Percentiles rank a stretch among this genome's conserved stretches.
Conservation (phyloP, 1,140 invertebrate genomes). For the Drosophila fuyamai region DNA sequence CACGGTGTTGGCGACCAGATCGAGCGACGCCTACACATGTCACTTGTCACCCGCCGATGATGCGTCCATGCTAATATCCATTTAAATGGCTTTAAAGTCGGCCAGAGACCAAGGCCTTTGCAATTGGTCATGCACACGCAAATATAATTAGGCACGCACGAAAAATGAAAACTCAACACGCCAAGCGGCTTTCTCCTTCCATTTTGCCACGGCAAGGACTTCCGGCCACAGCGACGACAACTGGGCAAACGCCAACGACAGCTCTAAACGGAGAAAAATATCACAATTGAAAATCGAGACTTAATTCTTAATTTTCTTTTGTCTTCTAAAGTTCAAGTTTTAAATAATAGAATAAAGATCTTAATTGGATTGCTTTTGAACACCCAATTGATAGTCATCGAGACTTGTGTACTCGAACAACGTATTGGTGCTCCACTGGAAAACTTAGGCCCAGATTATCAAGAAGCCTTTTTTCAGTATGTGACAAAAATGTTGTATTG, state of each 20-base stretch:
- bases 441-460: too few species aligned
- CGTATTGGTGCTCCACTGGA: too few species aligned
- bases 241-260: constrained; percentile 25
- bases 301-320: too few species aligned
- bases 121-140: constrained; percentile 65
- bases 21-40: constrained; percentile 46
- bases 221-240: constrained; percentile 57
- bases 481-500: too few species aligned
- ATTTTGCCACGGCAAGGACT: constrained; percentile 26
- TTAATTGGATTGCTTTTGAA: neutral
- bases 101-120: constrained; percentile 13
- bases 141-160: constrained; percentile 78
- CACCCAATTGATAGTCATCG: neutral
- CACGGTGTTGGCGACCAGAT: constrained; percentile 35
- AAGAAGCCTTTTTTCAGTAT: too few species aligned
- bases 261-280: neutral
- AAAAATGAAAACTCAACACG: constrained; percentile 69
- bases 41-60: constrained; percentile 29
- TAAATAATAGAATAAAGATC: neutral
- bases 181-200: constrained; percentile 32
- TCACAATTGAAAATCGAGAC: neutral
- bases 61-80: constrained; percentile 35
- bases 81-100: constrained; percentile 54
- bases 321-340: neutral
- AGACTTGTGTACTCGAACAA: neutral